Evolutionary conservation across 2,797 vertebrate species (phyloP).

Genomic region (Micropoecilia bifurca): DNA sequence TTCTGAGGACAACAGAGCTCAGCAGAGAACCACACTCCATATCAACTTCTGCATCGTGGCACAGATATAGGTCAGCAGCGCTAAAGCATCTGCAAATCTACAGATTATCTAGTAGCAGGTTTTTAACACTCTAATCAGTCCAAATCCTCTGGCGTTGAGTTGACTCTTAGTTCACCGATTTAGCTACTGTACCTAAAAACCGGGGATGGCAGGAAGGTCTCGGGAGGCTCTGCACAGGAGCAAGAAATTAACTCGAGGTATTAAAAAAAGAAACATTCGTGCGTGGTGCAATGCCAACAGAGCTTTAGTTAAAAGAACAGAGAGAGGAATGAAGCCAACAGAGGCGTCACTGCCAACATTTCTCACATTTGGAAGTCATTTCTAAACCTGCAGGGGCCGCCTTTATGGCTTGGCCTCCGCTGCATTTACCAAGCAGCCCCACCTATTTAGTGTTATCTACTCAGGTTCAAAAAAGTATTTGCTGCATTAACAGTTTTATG

Average conservation of each 20-base stretch:
- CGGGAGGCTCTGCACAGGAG: neutral
- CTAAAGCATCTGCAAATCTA: conserved; percentile 64
- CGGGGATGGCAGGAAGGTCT: neutral
- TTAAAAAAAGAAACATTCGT: neutral
- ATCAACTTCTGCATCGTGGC: conserved; percentile 51
- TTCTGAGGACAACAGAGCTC: conserved; percentile 29
- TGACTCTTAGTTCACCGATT: conserved; percentile 28
- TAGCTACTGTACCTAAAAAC: neutral
- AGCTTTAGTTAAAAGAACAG: neutral
- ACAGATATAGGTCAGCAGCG: conserved; percentile 65
- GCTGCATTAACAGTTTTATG: neutral
- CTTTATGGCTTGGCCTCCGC: conserved; percentile 42
- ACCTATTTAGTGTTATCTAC: conserved; percentile 24
- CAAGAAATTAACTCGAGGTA: neutral
- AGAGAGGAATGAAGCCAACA: conserved; percentile 2
- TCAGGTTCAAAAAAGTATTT: neutral
- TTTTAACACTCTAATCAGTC: conserved; percentile 60
- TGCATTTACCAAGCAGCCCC: conserved; percentile 46
- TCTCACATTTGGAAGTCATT: conserved; percentile 64
- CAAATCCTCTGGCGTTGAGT: conserved; percentile 62
- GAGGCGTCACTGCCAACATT: conserved; percentile 34
- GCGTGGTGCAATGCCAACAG: neutral
- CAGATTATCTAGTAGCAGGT: conserved; percentile 61
- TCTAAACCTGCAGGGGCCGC: conserved; percentile 52
- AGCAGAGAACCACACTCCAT: conserved; percentile 9